A percentile compares a stretch with the other conserved stretches of the same genome.
These are phyloP conservation scores for Papilio glaucus DNA, from an alignment of 1,140 invertebrate genomes.

Conservation along the genomic window DNA sequence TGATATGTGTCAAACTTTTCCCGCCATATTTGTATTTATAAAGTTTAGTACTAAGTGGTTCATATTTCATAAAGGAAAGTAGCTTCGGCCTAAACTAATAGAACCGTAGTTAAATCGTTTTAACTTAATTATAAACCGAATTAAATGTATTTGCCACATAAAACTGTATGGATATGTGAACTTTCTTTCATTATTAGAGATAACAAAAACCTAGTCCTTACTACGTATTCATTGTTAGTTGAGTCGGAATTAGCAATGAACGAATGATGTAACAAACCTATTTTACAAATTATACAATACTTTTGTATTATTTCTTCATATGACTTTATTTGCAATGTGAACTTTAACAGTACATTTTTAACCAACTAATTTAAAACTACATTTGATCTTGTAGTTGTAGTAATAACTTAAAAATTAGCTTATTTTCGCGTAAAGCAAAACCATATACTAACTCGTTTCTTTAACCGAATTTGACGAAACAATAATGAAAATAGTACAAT, in stretches of 20 bases:
- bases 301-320: too few species aligned
- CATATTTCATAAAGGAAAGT: slow-evolving; percentile 11
- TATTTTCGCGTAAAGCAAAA: background rate
- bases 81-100: slow-evolving; percentile 28
- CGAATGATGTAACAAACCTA: background rate
- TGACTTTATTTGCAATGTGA: too few species aligned
- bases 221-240: background rate
- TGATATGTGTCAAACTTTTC: background rate
- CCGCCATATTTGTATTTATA: background rate
- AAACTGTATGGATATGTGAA: background rate
- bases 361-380: background rate
- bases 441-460: background rate
- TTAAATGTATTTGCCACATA: background rate
- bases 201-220: background rate
- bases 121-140: slow-evolving; percentile 26
- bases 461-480: background rate
- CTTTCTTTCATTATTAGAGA: background rate
- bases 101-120: slow-evolving; percentile 16
- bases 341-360: background rate
- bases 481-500: slow-evolving; percentile 1
- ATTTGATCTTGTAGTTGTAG: background rate
- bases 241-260: too few species aligned
- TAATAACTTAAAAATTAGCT: background rate
- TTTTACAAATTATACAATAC: too few species aligned
- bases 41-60: background rate